phyloP scores from a whole-genome alignment of 2,888 invertebrate genomes.

The Caenorhabditis sp. region DNA sequence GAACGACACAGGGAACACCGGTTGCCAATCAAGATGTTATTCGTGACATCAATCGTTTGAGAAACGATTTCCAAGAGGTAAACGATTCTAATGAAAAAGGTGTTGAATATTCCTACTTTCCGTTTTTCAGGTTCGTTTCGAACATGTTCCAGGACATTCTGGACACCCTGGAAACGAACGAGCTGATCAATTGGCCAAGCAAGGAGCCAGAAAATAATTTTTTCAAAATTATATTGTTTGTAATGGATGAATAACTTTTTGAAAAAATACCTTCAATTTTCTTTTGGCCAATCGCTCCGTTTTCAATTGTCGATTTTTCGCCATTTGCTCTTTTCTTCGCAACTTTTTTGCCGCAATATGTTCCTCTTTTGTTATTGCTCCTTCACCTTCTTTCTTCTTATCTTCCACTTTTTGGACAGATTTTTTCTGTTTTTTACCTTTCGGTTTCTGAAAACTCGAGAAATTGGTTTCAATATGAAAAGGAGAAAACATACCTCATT shows the following conservation, averaged over 20 bases:
- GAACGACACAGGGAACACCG: slow-evolving; percentile 78
- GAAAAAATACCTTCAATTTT: background rate
- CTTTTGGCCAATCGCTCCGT: background rate
- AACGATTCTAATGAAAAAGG: background rate
- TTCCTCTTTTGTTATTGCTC: slow-evolving; percentile 14
- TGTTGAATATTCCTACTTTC: background rate
- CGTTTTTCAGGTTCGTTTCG: background rate
- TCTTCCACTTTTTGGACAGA: background rate
- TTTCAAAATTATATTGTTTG: background rate
- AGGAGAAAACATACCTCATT: slow-evolving; percentile 8
- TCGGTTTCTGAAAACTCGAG: slow-evolving; percentile 6
- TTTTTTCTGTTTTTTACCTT: background rate
- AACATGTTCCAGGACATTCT: slow-evolving; percentile 1
- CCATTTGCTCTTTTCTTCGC: slow-evolving; percentile 29
- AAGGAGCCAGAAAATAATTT: slow-evolving; percentile 2
- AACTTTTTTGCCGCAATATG: slow-evolving; percentile 13
- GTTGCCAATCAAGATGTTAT: slow-evolving; percentile 90
- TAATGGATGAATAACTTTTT: too few relatives aligned
- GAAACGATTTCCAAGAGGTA: background rate
- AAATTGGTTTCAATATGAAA: background rate
- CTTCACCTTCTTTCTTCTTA: slow-evolving; percentile 8
- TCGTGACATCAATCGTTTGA: slow-evolving; percentile 77
- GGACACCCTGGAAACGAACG: background rate
- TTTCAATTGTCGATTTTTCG: slow-evolving; percentile 19
- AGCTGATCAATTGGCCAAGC: background rate